A percentile compares a stretch with the other conserved stretches of the same genome.
phyloP scores from a whole-genome alignment of 2,113 vertebrate genomes.

The Pithys albifrons region DNA sequence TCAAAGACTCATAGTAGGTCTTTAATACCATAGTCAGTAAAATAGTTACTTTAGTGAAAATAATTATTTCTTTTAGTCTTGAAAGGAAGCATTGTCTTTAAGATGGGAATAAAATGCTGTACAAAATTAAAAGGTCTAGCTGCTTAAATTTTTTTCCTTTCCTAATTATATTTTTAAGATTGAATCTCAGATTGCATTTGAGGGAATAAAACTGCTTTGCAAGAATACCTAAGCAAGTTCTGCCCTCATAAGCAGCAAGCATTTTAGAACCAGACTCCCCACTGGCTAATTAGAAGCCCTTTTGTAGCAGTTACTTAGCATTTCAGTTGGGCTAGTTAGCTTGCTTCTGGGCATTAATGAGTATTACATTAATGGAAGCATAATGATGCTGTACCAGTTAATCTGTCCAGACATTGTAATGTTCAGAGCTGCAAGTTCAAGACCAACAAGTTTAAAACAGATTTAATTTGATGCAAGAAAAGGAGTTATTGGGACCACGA shows the following conservation, averaged over 20 bases:
- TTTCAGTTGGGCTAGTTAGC: background rate
- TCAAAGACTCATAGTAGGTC: background rate
- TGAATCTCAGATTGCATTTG: background rate
- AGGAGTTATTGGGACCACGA: background rate
- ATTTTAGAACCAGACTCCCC: background rate
- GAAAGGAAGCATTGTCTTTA: background rate
- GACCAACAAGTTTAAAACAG: background rate
- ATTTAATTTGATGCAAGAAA: background rate
- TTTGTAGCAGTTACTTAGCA: background rate
- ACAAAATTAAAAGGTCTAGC: background rate
- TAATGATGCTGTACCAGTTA: background rate
- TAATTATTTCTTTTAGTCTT: background rate
- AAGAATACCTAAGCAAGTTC: background rate
- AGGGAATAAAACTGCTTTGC: background rate
- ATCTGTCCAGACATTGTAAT: background rate
- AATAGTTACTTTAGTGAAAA: background rate
- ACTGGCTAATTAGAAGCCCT: background rate
- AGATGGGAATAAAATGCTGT: background rate
- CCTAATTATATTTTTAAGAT: background rate
- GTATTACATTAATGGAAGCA: background rate
- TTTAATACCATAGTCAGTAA: rapidly evolving
- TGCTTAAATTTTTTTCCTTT: background rate
- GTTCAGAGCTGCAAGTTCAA: background rate
- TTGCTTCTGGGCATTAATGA: background rate
- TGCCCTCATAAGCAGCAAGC: background rate